These are phyloP conservation scores for Zaprionus africanus DNA, from an alignment of 1,140 invertebrate genomes.

Conservation along the genomic window DNA sequence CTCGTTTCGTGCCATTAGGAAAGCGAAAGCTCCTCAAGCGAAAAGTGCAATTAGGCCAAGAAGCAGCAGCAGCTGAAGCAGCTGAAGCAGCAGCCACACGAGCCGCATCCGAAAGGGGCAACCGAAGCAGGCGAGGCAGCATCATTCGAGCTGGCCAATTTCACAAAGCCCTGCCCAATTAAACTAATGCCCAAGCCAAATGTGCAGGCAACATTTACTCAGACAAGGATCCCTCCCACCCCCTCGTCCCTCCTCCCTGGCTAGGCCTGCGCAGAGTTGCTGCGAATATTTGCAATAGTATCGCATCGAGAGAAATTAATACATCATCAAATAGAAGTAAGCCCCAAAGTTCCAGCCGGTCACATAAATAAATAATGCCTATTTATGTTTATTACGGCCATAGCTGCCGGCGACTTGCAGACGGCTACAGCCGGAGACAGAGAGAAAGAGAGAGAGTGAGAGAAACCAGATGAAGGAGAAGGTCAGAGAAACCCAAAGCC, in stretches of 20 bases:
- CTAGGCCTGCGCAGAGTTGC: not conserved
- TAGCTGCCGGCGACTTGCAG: constrained; percentile 22
- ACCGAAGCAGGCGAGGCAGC: not conserved
- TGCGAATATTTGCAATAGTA: constrained; percentile 37
- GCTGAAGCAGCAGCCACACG: not conserved
- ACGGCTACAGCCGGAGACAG: not conserved
- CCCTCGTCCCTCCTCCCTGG: not conserved
- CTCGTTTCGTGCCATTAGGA: constrained; percentile 71
- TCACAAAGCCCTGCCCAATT: constrained; percentile 51
- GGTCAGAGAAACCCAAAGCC: not conserved
- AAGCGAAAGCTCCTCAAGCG: constrained; percentile 61
- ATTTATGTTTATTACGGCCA: constrained; percentile 78
- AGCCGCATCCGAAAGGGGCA: constrained; percentile 3
- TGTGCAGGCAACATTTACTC: constrained; percentile 49
- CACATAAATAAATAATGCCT: constrained; percentile 79
- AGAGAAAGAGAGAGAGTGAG: not conserved
- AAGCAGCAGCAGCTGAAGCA: constrained; percentile 20
- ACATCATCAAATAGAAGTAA: constrained; percentile 54
- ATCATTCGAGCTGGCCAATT: constrained; percentile 54
- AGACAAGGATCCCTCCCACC: not conserved
- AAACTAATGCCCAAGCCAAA: constrained; percentile 51
- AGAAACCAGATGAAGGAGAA: not conserved
- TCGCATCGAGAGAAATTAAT: constrained; percentile 64
- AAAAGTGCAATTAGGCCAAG: constrained; percentile 70
- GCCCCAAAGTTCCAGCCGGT: constrained; percentile 50